phyloP scores from a whole-genome alignment of 2,113 vertebrate species.

The Choloepus hoffmanni region DNA sequence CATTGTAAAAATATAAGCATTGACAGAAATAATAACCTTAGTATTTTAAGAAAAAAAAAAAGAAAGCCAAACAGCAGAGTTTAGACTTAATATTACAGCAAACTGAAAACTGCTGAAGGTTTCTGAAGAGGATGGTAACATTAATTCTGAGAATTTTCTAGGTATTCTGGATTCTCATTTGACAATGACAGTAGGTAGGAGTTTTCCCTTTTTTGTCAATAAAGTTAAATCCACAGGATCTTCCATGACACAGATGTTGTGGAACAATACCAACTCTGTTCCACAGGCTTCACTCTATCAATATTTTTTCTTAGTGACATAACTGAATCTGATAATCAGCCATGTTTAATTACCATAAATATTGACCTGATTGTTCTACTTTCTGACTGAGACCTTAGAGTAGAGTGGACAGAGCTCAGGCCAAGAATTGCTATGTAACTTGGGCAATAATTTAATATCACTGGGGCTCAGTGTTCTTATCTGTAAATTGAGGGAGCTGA shows the following conservation, averaged over 20 bases:
- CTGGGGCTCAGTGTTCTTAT: neutral
- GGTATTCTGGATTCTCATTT: neutral
- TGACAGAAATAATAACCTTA: neutral
- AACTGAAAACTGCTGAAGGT: neutral
- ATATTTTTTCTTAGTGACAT: neutral
- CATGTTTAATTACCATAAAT: neutral
- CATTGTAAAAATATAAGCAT: conserved; percentile 20
- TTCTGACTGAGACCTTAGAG: neutral
- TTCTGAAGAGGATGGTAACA: conserved; percentile 12
- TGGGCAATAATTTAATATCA: neutral
- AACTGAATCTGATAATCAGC: neutral
- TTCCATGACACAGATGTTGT: neutral
- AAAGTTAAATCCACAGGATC: neutral
- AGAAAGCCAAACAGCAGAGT: neutral
- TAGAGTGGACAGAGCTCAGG: neutral
- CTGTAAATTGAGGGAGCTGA: neutral
- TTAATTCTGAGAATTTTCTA: neutral
- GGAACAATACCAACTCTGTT: neutral
- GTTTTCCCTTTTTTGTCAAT: neutral
- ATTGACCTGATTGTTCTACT: neutral
- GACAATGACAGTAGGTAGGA: neutral
- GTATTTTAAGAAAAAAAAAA: neutral
- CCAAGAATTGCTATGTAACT: neutral
- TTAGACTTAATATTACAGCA: neutral
- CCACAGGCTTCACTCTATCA: neutral